Base-by-base conservation (phyloP, 2,797 vertebrate species). In the Botia kubotai region DNA sequence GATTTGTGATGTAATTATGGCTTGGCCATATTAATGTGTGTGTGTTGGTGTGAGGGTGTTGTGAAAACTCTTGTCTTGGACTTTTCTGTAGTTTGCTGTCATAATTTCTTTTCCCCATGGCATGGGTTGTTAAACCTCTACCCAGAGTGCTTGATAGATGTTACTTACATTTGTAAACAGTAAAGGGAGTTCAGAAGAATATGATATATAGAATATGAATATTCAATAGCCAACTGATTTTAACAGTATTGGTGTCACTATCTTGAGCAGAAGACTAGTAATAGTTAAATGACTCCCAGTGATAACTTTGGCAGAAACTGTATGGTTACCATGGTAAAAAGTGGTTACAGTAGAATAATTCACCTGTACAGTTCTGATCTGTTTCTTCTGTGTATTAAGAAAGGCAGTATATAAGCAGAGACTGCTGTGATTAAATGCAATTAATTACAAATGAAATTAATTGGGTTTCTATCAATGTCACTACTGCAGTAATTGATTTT, bases 1-100 rank as follows among this genome's bases (percentile, higher is more conserved):
- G 77, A 83, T 66, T n/a, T 68, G 73, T 77, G 50, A 75, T 82
- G 55, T 79, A 75, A 75, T 72, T 66, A 76, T 71, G 60, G 53
- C 67, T 77, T 82, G 57, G 75, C 58, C 52, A 63, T 70, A 74
- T 84, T 90, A 84, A 87, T 88, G 75, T 82, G 58, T 82, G 70
- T 79, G 79, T 82, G 17, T 82, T n/a, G n/a, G n/a, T n/a, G 71
- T 82, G 88, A 85, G 86, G 82, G 81, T 90, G 65, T 84, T 26
- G 76, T 82, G 26, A 80, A 88, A 90, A 90, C 86, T 87, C 88
- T 92, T 88, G 91, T 91, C 90, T 86, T 90, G 90, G 89, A 90
- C 92, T 91, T 91, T 94, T n/a, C n/a, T n/a, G 91, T 92, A 92
- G 91, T 94, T 94, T 91, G 16, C 93, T 90, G 89, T 92, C 92